Evolutionary conservation across 2,888 invertebrate species (phyloP).

Genomic region (Lathronympha strigana): DNA sequence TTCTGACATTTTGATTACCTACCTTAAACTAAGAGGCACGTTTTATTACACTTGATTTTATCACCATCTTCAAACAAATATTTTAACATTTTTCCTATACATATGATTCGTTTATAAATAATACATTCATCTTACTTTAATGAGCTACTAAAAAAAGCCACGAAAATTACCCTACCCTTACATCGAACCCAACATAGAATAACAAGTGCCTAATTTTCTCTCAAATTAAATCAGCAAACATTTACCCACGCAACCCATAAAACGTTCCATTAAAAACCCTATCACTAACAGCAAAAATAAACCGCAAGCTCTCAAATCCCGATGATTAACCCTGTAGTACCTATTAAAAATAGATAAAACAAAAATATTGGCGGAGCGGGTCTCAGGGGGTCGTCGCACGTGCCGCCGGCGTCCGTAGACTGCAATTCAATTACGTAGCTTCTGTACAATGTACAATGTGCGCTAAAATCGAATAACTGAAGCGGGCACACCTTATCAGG

Average conservation of each 20-base stretch:
- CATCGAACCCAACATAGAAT: constrained; percentile 27
- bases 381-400: constrained; percentile 64
- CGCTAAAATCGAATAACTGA: constrained; percentile 62
- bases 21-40: no score
- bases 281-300: constrained; percentile 51
- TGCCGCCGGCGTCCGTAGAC: constrained; percentile 61
- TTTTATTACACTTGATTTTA: no score
- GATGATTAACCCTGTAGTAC: constrained; percentile 72
- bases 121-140: no score
- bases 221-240: constrained; percentile 40
- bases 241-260: constrained; percentile 29
- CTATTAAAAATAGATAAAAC: constrained; percentile 81
- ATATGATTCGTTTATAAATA: background rate
- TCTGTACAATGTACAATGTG: constrained; percentile 55
- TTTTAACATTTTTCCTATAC: no score
- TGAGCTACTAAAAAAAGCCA: background rate
- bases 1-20: no score
- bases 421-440: constrained; percentile 75
- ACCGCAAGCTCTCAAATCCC: constrained; percentile 64
- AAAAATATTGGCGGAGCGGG: constrained; percentile 69
- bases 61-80: no score
- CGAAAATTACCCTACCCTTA: background rate
- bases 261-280: constrained; percentile 35
- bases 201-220: constrained; percentile 37
- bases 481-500: constrained; percentile 47